Evolutionary conservation across 37 sponge, comb jelly and placozoan genomes (phyloP).

Genomic region (Spongilla lacustris): DNA sequence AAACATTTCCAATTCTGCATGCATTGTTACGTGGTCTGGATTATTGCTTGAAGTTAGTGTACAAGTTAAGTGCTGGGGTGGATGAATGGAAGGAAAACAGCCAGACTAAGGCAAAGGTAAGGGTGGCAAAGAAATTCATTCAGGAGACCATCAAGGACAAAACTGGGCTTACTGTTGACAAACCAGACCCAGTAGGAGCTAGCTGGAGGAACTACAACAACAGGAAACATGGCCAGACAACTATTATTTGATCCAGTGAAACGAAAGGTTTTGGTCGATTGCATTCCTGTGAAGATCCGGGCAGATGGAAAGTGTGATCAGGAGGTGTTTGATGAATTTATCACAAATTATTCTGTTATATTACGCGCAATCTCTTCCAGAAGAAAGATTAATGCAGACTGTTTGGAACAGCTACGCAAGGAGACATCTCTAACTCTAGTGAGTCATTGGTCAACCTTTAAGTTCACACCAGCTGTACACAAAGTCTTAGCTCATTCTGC

Average conservation of each 20-base stretch:
- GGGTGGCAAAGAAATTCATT: neutral
- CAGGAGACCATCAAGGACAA: neutral
- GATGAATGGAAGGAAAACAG: neutral
- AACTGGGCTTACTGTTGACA: neutral
- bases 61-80: neutral
- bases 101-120: neutral
- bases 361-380: neutral
- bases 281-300: neutral
- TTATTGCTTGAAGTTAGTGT: neutral
- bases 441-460: neutral
- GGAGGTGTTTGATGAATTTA: neutral
- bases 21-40: neutral
- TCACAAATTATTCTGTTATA: neutral
- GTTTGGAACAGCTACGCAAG: neutral
- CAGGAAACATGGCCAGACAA: constrained; percentile 1
- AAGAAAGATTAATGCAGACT: neutral
- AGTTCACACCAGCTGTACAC: constrained; percentile 1
- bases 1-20: neutral
- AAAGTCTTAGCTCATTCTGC: neutral
- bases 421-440: neutral
- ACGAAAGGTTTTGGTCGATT: neutral
- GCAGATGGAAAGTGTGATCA: neutral
- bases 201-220: neutral
- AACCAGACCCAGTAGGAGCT: neutral
- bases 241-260: neutral